Evolutionary conservation across 2,113 vertebrate genomes (phyloP).

Genomic region (Cynocephalus volans): DNA sequence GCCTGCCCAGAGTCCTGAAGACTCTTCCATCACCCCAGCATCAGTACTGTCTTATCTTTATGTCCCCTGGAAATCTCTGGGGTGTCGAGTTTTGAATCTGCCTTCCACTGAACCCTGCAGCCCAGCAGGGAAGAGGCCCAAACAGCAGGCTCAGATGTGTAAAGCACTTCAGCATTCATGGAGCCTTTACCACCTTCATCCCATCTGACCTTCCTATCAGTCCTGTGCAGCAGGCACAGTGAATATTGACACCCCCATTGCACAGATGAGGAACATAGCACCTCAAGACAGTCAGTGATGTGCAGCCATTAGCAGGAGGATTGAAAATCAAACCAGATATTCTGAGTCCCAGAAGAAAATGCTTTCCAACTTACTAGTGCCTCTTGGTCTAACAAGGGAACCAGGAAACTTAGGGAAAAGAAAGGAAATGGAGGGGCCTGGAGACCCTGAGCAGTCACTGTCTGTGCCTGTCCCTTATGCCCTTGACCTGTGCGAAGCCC

Average conservation of each 20-base stretch:
- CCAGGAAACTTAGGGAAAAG: background rate
- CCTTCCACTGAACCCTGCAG: background rate
- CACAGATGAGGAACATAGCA: background rate
- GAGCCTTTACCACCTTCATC: background rate
- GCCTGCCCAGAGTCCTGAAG: background rate
- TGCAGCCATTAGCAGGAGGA: background rate
- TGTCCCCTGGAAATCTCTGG: background rate
- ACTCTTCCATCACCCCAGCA: slow-evolving; percentile 53
- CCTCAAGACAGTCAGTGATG: background rate
- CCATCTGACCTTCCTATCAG: background rate
- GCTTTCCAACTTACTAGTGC: background rate
- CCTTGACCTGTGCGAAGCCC: background rate
- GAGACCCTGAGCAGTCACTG: background rate
- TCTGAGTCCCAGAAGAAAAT: background rate
- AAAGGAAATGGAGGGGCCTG: background rate
- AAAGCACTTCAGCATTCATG: accelerated
- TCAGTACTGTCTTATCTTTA: background rate
- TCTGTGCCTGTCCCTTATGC: background rate
- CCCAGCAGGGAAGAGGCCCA: background rate
- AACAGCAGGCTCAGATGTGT: background rate
- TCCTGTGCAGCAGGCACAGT: background rate
- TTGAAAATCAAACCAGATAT: background rate
- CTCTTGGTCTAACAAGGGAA: background rate
- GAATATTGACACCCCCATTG: background rate
- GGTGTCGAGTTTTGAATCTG: background rate